Base-by-base conservation (phyloP, 2,113 vertebrate genomes). In the Siphamia tubifer region DNA sequence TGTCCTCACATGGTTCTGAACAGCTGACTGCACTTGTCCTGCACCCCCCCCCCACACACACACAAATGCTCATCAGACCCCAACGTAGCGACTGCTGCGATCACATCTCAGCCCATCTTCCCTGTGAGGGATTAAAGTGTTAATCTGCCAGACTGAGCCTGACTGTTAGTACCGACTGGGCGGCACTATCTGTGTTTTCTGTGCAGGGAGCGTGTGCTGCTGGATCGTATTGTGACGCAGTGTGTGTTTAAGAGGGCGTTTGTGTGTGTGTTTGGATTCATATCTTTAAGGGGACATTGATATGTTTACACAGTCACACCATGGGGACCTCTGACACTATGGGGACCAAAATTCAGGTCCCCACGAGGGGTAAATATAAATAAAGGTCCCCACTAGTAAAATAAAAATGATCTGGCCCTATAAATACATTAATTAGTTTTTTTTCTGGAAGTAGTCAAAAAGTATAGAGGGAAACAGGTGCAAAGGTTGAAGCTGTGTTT, bases 91-190 rank as follows among this genome's bases (percentile, higher is more conserved):
- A 57, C 64, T 74, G 61, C 67, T 35, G 27, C 44, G 13, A 81
- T 87, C 68, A 65, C 79, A 87, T 90, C 86, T 84, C 74, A 68
- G 36, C 49, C 60, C 39, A 62, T 65, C 39, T 68, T 64, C 68
- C 71, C 83, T 73, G 81, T 70, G 77, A 85, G 68, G 79, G 87
- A 90, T 89, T 90, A 89, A 87, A 82, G 63, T 64, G 55, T 82
- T 88, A 84, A 89, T 90, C 85, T 53, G 8, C 47, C 80, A 55
- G 74, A 80, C 80, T 64, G 71, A 82, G 54, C 81, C 47, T 70
- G 6, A 24, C 76, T 77, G 76, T 85, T 75, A 77, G 79, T 61
- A 38, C 74, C 3, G 13, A 68, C 74, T 9, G 55, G 66, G 61
- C 72, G 67, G 75, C 44, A 1, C 30, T 71, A 54, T 74, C 44